These are phyloP conservation scores for Steinernema carpocapsae DNA, from an alignment of 2,888 invertebrate genomes.

Conservation along the genomic window DNA sequence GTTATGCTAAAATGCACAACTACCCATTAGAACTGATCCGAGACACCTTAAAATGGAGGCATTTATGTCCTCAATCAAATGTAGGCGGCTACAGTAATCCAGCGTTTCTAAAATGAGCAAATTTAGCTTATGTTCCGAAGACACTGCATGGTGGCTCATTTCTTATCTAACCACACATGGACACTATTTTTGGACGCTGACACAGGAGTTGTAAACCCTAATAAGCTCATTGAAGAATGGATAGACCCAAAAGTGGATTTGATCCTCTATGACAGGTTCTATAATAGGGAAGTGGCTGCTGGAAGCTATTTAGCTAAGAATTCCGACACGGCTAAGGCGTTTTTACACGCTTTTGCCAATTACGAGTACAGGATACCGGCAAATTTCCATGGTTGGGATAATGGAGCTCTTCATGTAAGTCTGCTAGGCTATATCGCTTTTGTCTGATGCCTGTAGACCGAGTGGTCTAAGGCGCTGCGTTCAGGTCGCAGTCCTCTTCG, in stretches of 20 bases:
- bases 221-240: constrained; percentile 28
- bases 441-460: constrained; percentile 41
- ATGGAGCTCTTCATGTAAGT: constrained; percentile 57
- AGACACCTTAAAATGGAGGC: constrained; percentile 21
- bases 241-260: constrained; percentile 42
- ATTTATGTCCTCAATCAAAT: constrained; percentile 24
- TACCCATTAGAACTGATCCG: constrained; percentile 30
- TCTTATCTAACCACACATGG: constrained; percentile 30
- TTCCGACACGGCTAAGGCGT: constrained; percentile 40
- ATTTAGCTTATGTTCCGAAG: constrained; percentile 38
- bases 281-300: constrained; percentile 66
- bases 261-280: constrained; percentile 64
- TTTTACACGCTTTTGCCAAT: constrained; percentile 49
- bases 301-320: constrained; percentile 57
- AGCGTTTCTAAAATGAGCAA: background rate
- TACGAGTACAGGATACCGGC: constrained; percentile 40
- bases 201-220: constrained; percentile 37
- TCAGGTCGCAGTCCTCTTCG: constrained; percentile 78
- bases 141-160: constrained; percentile 36
- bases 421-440: no score
- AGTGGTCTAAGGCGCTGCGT: constrained; percentile 87
- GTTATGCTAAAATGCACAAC: constrained; percentile 35
- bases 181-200: constrained; percentile 39
- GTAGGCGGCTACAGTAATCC: constrained; percentile 3
- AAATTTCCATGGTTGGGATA: constrained; percentile 53